These are phyloP conservation scores for Pimephales promelas DNA, from an alignment of 2,113 vertebrate species.

Conservation along the genomic window DNA sequence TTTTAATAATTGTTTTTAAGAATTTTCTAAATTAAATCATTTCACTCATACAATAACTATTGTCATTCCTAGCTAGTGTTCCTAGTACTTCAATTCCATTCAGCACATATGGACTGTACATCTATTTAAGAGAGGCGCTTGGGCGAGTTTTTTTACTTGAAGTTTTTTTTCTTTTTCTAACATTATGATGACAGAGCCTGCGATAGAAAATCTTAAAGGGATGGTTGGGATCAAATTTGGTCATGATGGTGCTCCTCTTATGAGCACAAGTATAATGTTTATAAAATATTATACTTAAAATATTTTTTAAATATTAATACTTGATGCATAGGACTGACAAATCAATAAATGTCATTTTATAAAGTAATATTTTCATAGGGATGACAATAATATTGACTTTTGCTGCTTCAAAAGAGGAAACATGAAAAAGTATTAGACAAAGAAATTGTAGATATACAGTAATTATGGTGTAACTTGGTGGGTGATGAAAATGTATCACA, in stretches of 20 bases:
- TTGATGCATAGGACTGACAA: background rate
- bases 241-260: background rate
- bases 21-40: background rate
- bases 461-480: constrained; percentile 67
- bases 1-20: background rate
- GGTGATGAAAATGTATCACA: constrained; percentile 53
- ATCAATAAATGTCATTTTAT: constrained; percentile 1
- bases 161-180: background rate
- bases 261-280: background rate
- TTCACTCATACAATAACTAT: background rate
- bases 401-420: constrained; percentile 51
- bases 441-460: constrained; percentile 36
- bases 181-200: background rate
- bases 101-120: background rate
- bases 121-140: background rate
- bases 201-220: background rate
- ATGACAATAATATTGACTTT: background rate
- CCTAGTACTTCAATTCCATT: background rate
- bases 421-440: constrained; percentile 44
- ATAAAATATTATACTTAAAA: too few relatives aligned
- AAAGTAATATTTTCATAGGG: background rate
- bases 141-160: constrained; percentile 7
- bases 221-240: background rate
- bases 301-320: background rate
- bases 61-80: background rate